Base-by-base conservation (phyloP, 2,113 vertebrate species). In the Neotoma lepida region DNA sequence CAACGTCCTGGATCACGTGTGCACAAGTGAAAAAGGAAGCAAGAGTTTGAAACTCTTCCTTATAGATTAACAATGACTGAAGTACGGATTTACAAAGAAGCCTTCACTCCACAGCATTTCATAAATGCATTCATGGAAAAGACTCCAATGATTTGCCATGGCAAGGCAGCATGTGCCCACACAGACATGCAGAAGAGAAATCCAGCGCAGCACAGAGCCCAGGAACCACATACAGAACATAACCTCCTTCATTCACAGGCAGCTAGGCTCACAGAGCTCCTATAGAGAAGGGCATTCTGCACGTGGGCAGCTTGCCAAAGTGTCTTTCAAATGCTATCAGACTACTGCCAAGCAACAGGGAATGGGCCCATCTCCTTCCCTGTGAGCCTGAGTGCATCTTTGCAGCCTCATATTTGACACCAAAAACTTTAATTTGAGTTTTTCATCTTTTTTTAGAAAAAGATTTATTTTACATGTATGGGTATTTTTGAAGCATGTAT, bases 1-100 rank as follows among this genome's bases (percentile, higher is more conserved):
- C 88, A 15, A 0, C 0, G 18, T 0, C 4, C 86, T 10, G 24
- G 35, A 15, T 6, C 77, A n/a, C 14, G 0, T 0, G 35, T 58
- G 39, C 64, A 64, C 18, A 44, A 4, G 33, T 3, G 22, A 58
- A 30, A 24, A 28, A 10, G 39, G 6, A 71, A 90, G 26, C 15
- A 51, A 17, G 9, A n/a, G 39, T 39, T 81, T 41, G n/a, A 4
- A 0, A 6, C 54, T 68, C 44, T 71, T 44, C 63, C 9, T 20
- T n/a, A 35, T 64, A 78, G 8, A 39, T 33, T 44, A 89, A 12
- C 24, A 44, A 61, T 7, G 56, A 49, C 54, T 82, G 33, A 46
- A 39, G 28, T 58, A n/a, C 26, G 82, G 70, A 91, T 33, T n/a
- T 10, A 73, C 22, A 89, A 46, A 88, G 58, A 63, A 51, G 44